Percentiles rank a stretch among this genome's conserved stretches.
Evolutionary conservation across 1,140 invertebrate genomes (phyloP).

Genomic region (Drosophila takahashii): DNA sequence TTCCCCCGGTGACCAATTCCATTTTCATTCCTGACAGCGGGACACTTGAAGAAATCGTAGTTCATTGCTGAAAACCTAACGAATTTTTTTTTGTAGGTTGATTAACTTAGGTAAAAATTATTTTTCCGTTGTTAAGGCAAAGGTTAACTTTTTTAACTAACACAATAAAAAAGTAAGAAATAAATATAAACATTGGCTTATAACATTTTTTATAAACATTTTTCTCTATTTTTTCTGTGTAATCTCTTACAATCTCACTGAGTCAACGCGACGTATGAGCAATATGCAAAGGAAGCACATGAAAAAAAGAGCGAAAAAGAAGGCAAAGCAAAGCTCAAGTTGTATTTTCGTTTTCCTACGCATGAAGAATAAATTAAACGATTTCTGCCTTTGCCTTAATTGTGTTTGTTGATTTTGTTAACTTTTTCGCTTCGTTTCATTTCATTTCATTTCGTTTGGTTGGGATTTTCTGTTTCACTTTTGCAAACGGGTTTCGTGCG

Average conservation of each 20-base stretch:
- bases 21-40: slow-evolving; percentile 6
- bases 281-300: slow-evolving; percentile 35
- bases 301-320: slow-evolving; percentile 9
- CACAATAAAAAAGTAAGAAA: no score
- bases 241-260: slow-evolving; percentile 1
- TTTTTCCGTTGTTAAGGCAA: no score
- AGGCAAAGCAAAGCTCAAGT: slow-evolving; percentile 21
- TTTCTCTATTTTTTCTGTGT: slow-evolving; percentile 6
- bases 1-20: slow-evolving; percentile 30
- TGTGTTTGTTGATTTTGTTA: slow-evolving; percentile 52
- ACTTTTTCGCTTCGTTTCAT: slow-evolving; percentile 40
- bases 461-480: slow-evolving; percentile 28
- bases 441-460: slow-evolving; percentile 18
- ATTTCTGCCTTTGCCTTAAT: slow-evolving; percentile 38
- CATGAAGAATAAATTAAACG: slow-evolving; percentile 75
- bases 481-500: slow-evolving; percentile 54
- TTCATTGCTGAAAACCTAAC: not conserved
- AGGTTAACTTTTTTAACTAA: no score
- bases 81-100: not conserved
- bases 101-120: not conserved
- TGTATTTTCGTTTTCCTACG: slow-evolving; percentile 59
- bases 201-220: not conserved
- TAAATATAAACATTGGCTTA: no score
- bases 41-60: not conserved
- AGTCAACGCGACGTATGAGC: slow-evolving; percentile 59